Conservation (phyloP, 1,140 invertebrate genomes). For the Pseudomyrmex pallidus region DNA sequence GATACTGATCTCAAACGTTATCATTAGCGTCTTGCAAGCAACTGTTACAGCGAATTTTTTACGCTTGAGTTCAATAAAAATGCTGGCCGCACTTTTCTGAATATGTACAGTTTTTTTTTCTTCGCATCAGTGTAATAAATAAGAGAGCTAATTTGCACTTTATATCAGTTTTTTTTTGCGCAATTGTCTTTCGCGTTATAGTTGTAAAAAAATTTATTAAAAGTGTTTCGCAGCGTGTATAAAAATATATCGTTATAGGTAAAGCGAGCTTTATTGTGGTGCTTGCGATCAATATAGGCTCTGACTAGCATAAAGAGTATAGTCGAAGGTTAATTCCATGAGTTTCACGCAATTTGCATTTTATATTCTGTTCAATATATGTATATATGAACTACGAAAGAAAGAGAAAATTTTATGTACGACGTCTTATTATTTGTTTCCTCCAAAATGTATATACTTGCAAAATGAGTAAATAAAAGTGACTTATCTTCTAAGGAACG, state of each 20-base stretch:
- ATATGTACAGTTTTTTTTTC: neutral
- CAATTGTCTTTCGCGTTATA: neutral
- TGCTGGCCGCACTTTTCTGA: neutral
- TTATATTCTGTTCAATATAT: slow-evolving; percentile 5
- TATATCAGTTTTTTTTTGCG: neutral
- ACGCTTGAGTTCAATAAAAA: neutral
- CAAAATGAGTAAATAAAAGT: neutral
- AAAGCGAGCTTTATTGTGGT: slow-evolving; percentile 26
- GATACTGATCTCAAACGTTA: too few species aligned
- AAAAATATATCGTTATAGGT: slow-evolving; percentile 44
- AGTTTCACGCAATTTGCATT: slow-evolving; percentile 29
- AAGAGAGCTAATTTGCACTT: neutral
- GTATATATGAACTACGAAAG: too few species aligned
- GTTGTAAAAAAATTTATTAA: slow-evolving; percentile 24
- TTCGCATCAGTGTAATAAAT: slow-evolving; percentile 6
- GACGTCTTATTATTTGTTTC: neutral
- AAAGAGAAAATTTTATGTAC: neutral
- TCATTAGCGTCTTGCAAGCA: neutral
- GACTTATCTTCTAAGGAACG: neutral
- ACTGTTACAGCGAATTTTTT: too few species aligned
- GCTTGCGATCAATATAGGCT: slow-evolving; percentile 41
- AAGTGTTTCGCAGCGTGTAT: slow-evolving; percentile 15
- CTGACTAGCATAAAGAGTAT: slow-evolving; percentile 28
- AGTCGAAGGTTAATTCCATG: slow-evolving; percentile 55
- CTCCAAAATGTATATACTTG: too few species aligned